Evolutionary conservation across 2,113 vertebrate species (phyloP), one percentile per base, ranked within the genome.

Genomic region (Procavia capensis): DNA sequence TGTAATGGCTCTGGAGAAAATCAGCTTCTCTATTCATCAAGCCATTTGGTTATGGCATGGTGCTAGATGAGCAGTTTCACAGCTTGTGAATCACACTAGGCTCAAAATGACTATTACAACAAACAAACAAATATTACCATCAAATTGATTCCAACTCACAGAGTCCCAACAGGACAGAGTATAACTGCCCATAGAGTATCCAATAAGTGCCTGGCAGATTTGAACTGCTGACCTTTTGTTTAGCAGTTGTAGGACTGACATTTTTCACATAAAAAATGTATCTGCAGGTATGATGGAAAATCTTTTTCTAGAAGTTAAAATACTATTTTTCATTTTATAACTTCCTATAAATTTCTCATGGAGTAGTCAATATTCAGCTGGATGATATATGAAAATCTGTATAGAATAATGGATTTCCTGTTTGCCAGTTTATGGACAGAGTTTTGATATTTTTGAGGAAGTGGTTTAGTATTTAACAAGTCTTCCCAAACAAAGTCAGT

Each of bases 21-120:
- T 83, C 2, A 47, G 64, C 63, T 50, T 89, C 24, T 66, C 22
- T 39, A 45, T 25, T 70, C 79, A 45, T 34, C 36, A 66, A 24
- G 19, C 16, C 17, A 54, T 90, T 91, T 85, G 61, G 50, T 47
- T 80, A 31, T 88, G 6, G 11, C 57, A 9, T 39, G 1, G 1
- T 50, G 70, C 43, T 97, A 72, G 43, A 64, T 20, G 59, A 79
- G 22, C 29, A 22, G 50, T 82, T 90, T 93, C 66, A 39, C 9
- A 85, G 84, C 14, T 86, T 81, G 86, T 79, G 39, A 91, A 70
- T 95, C 25, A 85, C 4, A 91, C 27, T 68, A 85, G 50, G 88
- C 4, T 29, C 72, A 14, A 66, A 36, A 10, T 47, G 6, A 79
- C 79, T 8, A 39, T 68, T 43, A 72, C 43, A 90, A 13, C 76